Base-by-base conservation (phyloP, 1,140 invertebrate genomes). In the Leptopilina boulardi region DNA sequence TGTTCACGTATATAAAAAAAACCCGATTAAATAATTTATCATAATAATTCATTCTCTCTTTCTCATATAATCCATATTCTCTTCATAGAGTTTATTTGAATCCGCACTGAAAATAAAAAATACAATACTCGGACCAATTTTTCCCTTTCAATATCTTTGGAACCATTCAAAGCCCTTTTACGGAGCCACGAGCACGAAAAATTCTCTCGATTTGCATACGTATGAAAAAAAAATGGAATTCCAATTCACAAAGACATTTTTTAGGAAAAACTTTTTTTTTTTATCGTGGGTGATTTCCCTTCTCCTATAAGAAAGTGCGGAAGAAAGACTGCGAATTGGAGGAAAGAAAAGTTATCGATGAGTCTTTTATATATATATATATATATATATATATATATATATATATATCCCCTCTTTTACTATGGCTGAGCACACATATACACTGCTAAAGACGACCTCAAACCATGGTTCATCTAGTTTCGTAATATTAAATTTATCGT, bases 141-240 rank as follows among this genome's bases (percentile, higher is more conserved):
- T 66, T 15, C 11, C 5, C 5, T 30, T 38, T 26, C 5, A 66
- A n/a, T 23, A 23, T 59, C 8, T 19, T 59, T 4, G 18, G 51
- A 56, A 56, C 51, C 51, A 8, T 59, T 59, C 21, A 21, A 21
- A 26, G 10, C 21, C 54, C 47, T 51, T 59, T 23, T 10, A 54
- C 9, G 11, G 6, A 41, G 21, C 15, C 15, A 70, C 5, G 47
- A 54, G 71, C 54, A 71, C 41, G 38, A 34, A 34, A 66, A 51
- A 66, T 51, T 26, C 18, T 26, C 18, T 75, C 42, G 54, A 2
- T 74, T 56, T 47, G 51, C 8, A 19, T 41, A 34, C 59, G 30
- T 70, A 70, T 71, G 56, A 74, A 74, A 13, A 30, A 76, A 76
- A n/a, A n/a, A n/a, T n/a, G 56, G 70, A 56, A 59, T n/a, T 66